Evolutionary conservation across 2,888 invertebrate genomes (phyloP), one percentile per base, ranked within the genome.

Genomic region (Crocallis elinguaria): DNA sequence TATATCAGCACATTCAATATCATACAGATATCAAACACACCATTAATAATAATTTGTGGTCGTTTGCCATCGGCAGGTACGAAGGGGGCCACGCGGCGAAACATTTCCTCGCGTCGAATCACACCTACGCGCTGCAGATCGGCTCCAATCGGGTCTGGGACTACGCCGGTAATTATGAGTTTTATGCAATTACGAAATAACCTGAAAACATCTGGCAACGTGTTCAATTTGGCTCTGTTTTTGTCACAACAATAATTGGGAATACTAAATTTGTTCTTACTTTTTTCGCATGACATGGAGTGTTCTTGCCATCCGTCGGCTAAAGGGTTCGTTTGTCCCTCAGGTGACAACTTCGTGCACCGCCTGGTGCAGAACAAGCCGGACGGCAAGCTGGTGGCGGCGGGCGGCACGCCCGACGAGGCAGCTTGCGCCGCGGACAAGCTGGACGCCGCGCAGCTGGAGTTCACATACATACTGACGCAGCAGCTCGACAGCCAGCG

Each of bases 61-160:
- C n/a, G n/a, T n/a, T n/a, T n/a, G n/a, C n/a, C n/a, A n/a, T n/a
- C n/a, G n/a, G n/a, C 62, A 91, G 92, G 45, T 94, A 94, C 54
- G 93, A 93, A 69, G 92, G 93, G 25, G 98, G 98, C 0, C 99
- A 99, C 86, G 99, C 99, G 0, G 98, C 97, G 36, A 96, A 97
- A 56, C 99, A 99, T 82, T 99, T 97, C 86, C 92, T 96, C 49
- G 96, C 97, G 49, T 98, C 99, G 0, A 97, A 98, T 67, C 99
- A 99, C 84, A 98, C 98, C 12, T 99, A 98, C 77, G 98, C 99
- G 3, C 94, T 99, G 93, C 98, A 99, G 80, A 88, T 99, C 51
- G 99, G 98, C 0, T 98, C 97, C 35, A 98, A 98, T 76, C 93
- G 98, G 42, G 99, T 99, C 0, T 99, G 99, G 99, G 99, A 99